Conservation (phyloP, 2,888 invertebrate genomes). For the Charanyca ferruginea region DNA sequence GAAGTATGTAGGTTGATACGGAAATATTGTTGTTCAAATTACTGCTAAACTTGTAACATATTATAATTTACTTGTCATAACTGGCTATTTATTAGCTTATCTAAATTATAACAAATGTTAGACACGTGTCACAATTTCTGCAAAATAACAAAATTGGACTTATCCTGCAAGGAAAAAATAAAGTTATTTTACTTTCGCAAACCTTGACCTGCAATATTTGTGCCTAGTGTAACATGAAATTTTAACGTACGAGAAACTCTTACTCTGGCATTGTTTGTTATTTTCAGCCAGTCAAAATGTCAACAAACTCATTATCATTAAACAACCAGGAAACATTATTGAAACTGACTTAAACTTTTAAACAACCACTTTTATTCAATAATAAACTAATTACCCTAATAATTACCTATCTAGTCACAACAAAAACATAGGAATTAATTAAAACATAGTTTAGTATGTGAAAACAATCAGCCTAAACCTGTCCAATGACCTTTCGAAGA, state of each 20-base stretch:
- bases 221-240: not conserved
- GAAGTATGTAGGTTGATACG: constrained; percentile 11
- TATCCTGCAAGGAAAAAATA: not conserved
- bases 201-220: not conserved
- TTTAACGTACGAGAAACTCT: not conserved
- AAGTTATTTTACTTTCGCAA: not conserved
- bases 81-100: too few relatives aligned
- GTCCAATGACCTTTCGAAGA: constrained; percentile 89
- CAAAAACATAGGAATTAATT: too few relatives aligned
- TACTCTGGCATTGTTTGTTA: constrained; percentile 14
- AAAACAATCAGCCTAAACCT: constrained; percentile 76
- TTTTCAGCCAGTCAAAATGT: constrained; percentile 15
- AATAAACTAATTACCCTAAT: not conserved
- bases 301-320: constrained; percentile 34
- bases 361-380: not conserved
- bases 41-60: not conserved
- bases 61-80: too few relatives aligned
- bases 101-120: too few relatives aligned
- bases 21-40: constrained; percentile 18
- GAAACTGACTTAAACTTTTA: not conserved
- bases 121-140: too few relatives aligned
- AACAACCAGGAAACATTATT: constrained; percentile 8
- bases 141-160: not conserved
- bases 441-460: constrained; percentile 28
- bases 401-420: constrained; percentile 20